Evolutionary conservation across 2,888 invertebrate species (phyloP).

Genomic region (Tipula unca): DNA sequence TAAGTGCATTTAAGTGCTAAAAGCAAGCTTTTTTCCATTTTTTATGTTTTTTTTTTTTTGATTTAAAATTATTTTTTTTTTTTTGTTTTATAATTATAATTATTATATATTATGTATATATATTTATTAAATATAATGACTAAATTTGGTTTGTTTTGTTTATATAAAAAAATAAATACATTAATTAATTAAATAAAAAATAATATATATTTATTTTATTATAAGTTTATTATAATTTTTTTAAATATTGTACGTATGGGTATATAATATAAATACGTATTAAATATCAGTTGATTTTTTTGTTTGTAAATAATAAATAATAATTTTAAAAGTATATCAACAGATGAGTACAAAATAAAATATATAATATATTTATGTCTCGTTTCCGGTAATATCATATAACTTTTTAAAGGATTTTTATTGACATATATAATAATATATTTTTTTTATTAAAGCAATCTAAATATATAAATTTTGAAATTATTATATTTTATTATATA

Average conservation of each 20-base stretch:
- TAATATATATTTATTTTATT: not conserved
- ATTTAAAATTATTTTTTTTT: not conserved
- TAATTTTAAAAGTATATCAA: not conserved
- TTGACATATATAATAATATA: not conserved
- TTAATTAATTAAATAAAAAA: constrained; percentile 1
- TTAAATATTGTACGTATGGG: not conserved
- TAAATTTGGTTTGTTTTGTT: constrained; percentile 4
- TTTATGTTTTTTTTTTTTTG: not conserved
- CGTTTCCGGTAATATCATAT: not conserved
- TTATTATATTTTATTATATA: not conserved
- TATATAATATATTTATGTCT: not conserved
- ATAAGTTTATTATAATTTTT: not conserved
- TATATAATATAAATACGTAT: constrained; percentile 14
- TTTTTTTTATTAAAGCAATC: not conserved
- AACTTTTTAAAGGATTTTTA: not conserved
- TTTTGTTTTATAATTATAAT: not conserved
- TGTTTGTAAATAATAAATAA: not conserved
- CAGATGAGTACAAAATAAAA: not conserved
- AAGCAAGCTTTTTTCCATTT: constrained; percentile 9
- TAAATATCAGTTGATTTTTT: not conserved
- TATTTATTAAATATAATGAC: constrained; percentile 14
- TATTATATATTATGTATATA: not conserved
- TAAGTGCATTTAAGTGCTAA: constrained; percentile 8
- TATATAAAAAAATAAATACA: constrained; percentile 14
- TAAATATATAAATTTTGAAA: constrained; percentile 8